Evolutionary conservation across 2,113 vertebrate species (phyloP).

Genomic region (Pelecanoides urinatrix): DNA sequence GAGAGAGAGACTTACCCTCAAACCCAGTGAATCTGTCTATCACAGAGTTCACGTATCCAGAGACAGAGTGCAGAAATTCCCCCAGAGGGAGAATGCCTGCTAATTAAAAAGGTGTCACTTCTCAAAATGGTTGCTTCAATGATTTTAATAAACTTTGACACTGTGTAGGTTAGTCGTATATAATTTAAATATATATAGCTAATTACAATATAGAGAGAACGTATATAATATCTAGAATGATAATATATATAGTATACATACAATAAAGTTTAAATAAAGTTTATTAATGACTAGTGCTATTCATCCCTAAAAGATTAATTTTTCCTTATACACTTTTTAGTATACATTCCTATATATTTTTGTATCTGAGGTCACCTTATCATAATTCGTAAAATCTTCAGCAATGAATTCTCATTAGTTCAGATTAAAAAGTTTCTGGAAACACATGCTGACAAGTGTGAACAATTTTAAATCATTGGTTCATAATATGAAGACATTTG

Average conservation of each 20-base stretch:
- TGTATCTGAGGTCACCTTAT: neutral
- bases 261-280: neutral
- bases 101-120: neutral
- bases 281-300: neutral
- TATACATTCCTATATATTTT: neutral
- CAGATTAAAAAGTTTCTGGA: neutral
- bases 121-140: neutral
- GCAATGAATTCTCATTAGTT: neutral
- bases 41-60: neutral
- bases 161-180: neutral
- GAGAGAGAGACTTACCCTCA: neutral
- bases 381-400: neutral
- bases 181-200: neutral
- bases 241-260: neutral
- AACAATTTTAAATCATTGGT: neutral
- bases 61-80: neutral
- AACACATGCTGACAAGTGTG: neutral
- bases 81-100: neutral
- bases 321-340: neutral
- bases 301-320: neutral
- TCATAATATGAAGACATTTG: rapidly evolving
- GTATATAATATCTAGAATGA: neutral
- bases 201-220: neutral
- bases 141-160: neutral
- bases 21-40: neutral